Conservation (phyloP, 2,113 vertebrate genomes). For the Centropus bengalensis region DNA sequence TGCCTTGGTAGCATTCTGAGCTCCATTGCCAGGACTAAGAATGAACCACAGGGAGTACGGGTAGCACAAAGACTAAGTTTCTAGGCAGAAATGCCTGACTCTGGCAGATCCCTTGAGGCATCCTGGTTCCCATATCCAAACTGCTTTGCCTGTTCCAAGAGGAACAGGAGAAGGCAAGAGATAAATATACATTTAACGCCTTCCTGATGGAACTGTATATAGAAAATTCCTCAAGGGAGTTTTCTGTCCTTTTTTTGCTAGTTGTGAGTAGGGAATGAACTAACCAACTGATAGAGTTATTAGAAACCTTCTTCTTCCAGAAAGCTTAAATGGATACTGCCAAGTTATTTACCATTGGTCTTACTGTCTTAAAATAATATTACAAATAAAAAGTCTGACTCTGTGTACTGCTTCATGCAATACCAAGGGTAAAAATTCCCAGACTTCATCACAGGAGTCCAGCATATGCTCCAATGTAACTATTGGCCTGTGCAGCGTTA, state of each 20-base stretch:
- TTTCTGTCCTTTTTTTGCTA: constrained; percentile 35
- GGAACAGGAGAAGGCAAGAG: constrained; percentile 39
- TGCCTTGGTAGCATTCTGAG: constrained; percentile 3
- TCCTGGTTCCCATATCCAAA: constrained; percentile 40
- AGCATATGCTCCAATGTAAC: not conserved
- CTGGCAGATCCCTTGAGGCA: constrained; percentile 59
- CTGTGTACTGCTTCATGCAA: constrained; percentile 48
- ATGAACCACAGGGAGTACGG: not conserved
- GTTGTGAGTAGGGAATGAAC: not conserved
- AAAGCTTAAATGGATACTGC: not conserved
- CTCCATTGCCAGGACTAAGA: constrained; percentile 25
- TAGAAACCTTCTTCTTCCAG: constrained; percentile 13
- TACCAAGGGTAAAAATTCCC: not conserved
- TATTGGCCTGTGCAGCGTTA: not conserved
- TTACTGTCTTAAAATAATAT: constrained; percentile 46
- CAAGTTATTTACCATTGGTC: not conserved
- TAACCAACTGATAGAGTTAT: constrained; percentile 2
- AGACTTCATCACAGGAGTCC: not conserved
- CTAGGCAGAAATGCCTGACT: constrained; percentile 51
- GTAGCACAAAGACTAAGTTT: constrained; percentile 14
- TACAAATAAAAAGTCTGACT: constrained; percentile 46
- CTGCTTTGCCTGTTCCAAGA: constrained; percentile 17
- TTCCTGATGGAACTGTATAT: constrained; percentile 52
- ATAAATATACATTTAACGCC: constrained; percentile 67
- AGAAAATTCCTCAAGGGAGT: constrained; percentile 63